Evolutionary conservation across 2,888 invertebrate species (phyloP), one percentile per base, ranked within the genome.

Genomic region (Diloba caeruleocephala): DNA sequence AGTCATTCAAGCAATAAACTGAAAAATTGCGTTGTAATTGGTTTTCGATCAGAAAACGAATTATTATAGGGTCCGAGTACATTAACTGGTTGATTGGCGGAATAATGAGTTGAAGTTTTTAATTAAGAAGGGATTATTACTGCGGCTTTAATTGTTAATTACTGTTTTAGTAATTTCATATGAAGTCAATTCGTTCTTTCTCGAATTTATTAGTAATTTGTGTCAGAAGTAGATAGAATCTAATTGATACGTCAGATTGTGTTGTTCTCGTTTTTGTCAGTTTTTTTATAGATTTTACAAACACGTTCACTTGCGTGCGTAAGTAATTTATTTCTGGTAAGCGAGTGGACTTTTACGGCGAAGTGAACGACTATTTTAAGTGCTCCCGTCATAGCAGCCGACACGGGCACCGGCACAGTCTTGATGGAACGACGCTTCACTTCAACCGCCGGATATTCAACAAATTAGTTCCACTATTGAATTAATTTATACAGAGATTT

Each of bases 1-100:
- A 80, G 84, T 88, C 85, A 88, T 81, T 66, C 58, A 67, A 71
- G 79, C 71, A 81, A 82, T 84, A 79, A 75, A 74, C 62, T 69
- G 70, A 79, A 79, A 73, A 79, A 84, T 82, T 78, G 68, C 60
- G 54, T 71, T 53, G 73, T 82, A 78, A 84, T 82, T 80, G 76
- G 70, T 74, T 80, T 79, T 74, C 72, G 73, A 82, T 79, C 77
- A 71, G 73, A 78, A 78, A 62, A 59, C 49, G 63, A 58, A 63
- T 72, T 64, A 64, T 51, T 50, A 37, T 44, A 49, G 41, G 28
- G 60, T 19, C 26, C 31, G 19, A 26, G 44, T 49, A 55, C 48
- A 41, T 37, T 32, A 36, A 34, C 21, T 59, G 36, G 38, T 45
- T 61, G 52, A 71, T 56, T 54, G 57, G 59, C 37, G 39, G 51